Evolutionary conservation across 2,113 vertebrate genomes (phyloP), one percentile per base, ranked within the genome.

Genomic region (pig (Sus scrofa)): DNA sequence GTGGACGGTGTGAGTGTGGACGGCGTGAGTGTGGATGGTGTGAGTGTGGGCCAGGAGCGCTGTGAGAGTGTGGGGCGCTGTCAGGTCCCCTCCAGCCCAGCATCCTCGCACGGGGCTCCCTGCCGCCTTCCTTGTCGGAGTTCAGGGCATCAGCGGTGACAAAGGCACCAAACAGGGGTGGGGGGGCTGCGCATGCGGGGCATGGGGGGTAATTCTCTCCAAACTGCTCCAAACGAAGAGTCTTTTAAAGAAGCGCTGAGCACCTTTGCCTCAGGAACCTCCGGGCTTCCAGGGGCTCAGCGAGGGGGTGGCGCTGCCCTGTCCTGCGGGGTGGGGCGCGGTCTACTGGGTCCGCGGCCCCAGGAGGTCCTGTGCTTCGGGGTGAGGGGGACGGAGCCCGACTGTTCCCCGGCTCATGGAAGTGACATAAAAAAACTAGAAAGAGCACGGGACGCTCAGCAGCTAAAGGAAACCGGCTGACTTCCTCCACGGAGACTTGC

Each of bases 281-380:
- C 32, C 1, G 0, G 54, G 75, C 34, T 0, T 50, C 18, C 39
- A 27, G 39, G 39, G 39, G 24, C 73, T 15, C 27, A 0, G 44
- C 15, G 30, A 44, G 44, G 44, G 44, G 44, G 44, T 44, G 44
- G 44, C 27, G 44, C 27, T 7, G 4, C 0, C 3, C 73, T 75
- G 44, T 32, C 44, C 44, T 52, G 10, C 2, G 44, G 73, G 8
- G 73, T 30, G 39, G 50, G 73, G 14, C 6, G 27, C 18, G 0
- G 15, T 5, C 68, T 54, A n/a, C 7, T 0, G 6, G n/a, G 34
- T 0, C 14, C 9, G 19, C 0, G 6, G 32, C 52, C n/a, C 54
- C 0, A 10, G 77, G 77, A 34, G 65, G 50, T 24, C 56, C 70
- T 44, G 37, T 4, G 54, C 56, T 74, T 22, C 18, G 0, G 32